phyloP scores from a whole-genome alignment of 2,888 invertebrate genomes.

The Ceraclea dissimilis region DNA sequence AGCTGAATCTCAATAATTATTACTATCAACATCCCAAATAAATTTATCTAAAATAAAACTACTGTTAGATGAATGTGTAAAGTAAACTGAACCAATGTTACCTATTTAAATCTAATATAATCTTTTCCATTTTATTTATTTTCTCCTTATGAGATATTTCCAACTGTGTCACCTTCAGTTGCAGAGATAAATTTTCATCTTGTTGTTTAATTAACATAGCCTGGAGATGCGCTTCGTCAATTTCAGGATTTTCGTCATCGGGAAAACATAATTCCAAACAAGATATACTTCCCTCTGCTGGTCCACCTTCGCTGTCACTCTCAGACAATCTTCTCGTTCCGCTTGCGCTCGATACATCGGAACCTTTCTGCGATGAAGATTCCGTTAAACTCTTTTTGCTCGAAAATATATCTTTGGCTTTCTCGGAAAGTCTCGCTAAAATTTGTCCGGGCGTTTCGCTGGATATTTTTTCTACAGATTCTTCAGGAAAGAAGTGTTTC shows the following conservation, averaged over 20 bases:
- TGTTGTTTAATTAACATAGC: constrained; percentile 41
- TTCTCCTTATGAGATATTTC: constrained; percentile 43
- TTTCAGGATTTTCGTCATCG: constrained; percentile 39
- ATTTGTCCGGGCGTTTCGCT: constrained; percentile 46
- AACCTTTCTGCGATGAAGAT: constrained; percentile 33
- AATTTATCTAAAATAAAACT: too few species aligned
- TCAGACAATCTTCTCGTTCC: constrained; percentile 44
- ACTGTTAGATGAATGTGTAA: too few species aligned
- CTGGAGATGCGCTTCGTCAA: constrained; percentile 26
- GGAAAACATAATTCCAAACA: constrained; percentile 46
- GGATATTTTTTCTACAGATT: constrained; percentile 33
- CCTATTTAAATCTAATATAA: constrained; percentile 58
- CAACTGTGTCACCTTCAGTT: constrained; percentile 46
- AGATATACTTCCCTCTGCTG: constrained; percentile 43
- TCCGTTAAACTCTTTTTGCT: constrained; percentile 43
- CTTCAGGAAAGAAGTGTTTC: constrained; percentile 44
- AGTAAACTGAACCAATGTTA: too few species aligned
- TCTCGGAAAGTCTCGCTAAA: constrained; percentile 41
- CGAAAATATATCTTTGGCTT: constrained; percentile 47
- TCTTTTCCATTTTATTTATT: constrained; percentile 44
- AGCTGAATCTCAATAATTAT: too few species aligned
- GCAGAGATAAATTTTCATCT: constrained; percentile 45
- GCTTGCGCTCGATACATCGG: constrained; percentile 39
- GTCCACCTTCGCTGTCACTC: constrained; percentile 29
- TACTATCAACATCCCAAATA: too few species aligned